Conservation (phyloP, 2,888 invertebrate genomes). For the Heliconius ethilla region DNA sequence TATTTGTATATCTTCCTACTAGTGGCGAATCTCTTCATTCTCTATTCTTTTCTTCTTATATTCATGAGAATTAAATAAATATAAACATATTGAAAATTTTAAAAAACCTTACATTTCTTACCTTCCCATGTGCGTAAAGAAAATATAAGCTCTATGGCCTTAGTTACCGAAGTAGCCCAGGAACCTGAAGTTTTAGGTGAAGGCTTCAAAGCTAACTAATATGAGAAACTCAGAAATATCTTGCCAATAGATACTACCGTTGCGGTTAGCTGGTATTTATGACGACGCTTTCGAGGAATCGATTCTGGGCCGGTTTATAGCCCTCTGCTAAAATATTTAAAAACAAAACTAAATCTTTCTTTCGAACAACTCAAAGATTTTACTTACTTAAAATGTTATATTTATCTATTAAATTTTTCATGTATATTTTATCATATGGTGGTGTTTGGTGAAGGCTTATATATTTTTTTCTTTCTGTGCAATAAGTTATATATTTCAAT, state of each 20-base stretch:
- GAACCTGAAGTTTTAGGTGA: too few species aligned
- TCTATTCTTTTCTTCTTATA: not conserved
- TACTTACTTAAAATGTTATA: not conserved
- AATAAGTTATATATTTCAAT: not conserved
- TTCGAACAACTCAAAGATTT: too few species aligned
- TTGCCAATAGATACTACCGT: not conserved
- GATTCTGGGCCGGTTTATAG: too few species aligned
- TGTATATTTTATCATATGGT: conserved; percentile 1
- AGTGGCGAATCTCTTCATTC: not conserved
- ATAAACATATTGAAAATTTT: not conserved
- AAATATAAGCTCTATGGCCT: too few species aligned
- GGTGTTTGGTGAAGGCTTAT: conserved; percentile 8
- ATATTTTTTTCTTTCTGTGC: not conserved
- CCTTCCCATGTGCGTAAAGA: not conserved
- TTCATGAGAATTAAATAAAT: not conserved
- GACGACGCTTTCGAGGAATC: too few species aligned
- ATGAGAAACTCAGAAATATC: not conserved
- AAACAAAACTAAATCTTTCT: too few species aligned
- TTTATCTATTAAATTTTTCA: not conserved
- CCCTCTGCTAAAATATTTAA: too few species aligned
- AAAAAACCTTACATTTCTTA: not conserved
- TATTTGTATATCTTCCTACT: not conserved
- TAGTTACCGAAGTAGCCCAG: too few species aligned
- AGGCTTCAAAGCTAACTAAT: not conserved
- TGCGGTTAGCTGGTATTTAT: too few species aligned